Conservation (phyloP, 2,888 invertebrate genomes). For the Eupithecia centaureata region DNA sequence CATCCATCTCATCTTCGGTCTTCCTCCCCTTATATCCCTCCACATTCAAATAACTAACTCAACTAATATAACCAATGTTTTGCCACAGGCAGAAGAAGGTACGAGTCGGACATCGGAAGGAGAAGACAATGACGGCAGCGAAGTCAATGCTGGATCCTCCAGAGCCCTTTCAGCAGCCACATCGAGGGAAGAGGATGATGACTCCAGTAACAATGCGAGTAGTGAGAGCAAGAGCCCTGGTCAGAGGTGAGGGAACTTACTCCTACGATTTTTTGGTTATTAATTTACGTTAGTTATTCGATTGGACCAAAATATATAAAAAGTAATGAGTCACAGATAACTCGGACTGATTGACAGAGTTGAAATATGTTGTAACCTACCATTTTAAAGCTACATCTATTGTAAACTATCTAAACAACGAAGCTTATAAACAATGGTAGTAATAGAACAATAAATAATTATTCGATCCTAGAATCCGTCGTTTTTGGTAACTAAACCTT, state of each 20-base stretch:
- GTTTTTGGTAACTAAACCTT: no score
- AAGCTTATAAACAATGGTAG: no score
- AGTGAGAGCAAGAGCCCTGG: conserved; percentile 88
- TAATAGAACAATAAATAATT: no score
- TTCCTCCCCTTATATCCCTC: no score
- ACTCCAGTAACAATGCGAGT: conserved; percentile 87
- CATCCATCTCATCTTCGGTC: no score
- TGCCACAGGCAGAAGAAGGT: conserved; percentile 79
- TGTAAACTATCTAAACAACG: no score
- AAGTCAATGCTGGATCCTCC: conserved; percentile 72
- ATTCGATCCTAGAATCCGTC: no score
- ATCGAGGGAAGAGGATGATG: conserved; percentile 89
- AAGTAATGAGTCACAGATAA: no score
- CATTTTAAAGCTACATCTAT: no score
- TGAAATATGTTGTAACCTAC: no score
- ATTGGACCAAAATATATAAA: conserved; percentile 8
- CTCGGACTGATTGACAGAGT: no score
- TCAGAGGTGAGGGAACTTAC: conserved; percentile 81
- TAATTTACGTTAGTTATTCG: neutral
- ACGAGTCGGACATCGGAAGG: conserved; percentile 72
- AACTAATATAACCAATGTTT: conserved; percentile 32
- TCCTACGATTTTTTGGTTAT: neutral
- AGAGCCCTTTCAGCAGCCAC: conserved; percentile 84
- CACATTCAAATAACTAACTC: no score
- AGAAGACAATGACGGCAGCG: conserved; percentile 76